These are phyloP conservation scores for Pangasius larnaudii DNA, from an alignment of 2,797 vertebrate genomes.

Conservation along the genomic window DNA sequence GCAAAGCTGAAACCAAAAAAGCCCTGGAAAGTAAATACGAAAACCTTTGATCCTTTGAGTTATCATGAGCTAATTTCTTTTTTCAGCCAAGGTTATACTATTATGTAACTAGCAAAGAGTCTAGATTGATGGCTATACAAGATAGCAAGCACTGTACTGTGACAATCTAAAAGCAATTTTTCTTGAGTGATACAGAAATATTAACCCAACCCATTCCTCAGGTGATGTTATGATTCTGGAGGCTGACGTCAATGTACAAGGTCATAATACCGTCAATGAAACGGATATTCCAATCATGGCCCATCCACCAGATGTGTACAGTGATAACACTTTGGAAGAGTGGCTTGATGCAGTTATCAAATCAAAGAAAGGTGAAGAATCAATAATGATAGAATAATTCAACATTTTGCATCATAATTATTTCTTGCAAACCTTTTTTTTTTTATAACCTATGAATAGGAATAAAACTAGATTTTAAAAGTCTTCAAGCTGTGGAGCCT, in stretches of 20 bases:
- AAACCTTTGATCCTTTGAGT: neutral
- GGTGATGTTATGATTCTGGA: conserved; percentile 81
- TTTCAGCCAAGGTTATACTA: neutral
- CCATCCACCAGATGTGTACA: conserved; percentile 79
- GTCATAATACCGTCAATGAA: conserved; percentile 72
- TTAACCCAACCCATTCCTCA: conserved; percentile 51
- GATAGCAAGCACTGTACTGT: neutral
- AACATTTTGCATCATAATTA: neutral
- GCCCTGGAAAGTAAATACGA: conserved; percentile 74
- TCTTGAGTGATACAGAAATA: neutral
- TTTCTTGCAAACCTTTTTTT: neutral
- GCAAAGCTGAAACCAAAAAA: conserved; percentile 72
- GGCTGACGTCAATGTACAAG: conserved; percentile 80
- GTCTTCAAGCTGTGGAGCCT: conserved; percentile 71
- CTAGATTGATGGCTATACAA: neutral
- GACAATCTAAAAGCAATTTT: neutral
- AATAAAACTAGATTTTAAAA: conserved; percentile 86
- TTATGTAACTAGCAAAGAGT: neutral
- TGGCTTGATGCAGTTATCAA: conserved; percentile 81
- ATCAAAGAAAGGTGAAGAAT: conserved; percentile 76
- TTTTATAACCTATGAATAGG: conserved; percentile 60
- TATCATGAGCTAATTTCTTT: neutral
- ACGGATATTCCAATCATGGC: conserved; percentile 84
- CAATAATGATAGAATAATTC: neutral
- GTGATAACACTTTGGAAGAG: conserved; percentile 83